phyloP scores from a whole-genome alignment of 2,113 vertebrate genomes.

The Oreochromis niloticus region DNA sequence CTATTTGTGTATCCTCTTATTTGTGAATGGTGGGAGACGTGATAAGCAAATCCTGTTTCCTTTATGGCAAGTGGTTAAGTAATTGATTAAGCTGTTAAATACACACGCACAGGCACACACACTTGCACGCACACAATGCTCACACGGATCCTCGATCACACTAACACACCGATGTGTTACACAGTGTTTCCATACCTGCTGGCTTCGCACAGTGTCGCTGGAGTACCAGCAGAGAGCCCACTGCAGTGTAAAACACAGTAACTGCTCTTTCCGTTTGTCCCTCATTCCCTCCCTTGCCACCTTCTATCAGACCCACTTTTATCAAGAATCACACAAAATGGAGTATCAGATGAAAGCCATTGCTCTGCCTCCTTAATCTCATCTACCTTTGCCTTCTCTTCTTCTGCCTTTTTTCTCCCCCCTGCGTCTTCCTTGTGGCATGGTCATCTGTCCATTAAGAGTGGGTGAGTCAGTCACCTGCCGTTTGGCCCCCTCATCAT shows the following conservation, averaged over 20 bases:
- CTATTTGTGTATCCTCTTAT: conserved; percentile 36
- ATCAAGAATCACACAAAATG: conserved; percentile 21
- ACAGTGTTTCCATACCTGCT: conserved; percentile 41
- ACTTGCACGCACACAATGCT: background rate
- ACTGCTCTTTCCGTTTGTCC: background rate
- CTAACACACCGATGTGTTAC: background rate
- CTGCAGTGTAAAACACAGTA: conserved; percentile 2
- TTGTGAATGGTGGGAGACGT: conserved; percentile 51
- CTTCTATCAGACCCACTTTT: conserved; percentile 2
- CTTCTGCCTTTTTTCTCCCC: background rate
- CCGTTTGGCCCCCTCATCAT: conserved; percentile 55
- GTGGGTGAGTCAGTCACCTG: conserved; percentile 53
- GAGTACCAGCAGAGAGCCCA: conserved; percentile 46
- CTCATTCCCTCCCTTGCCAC: background rate
- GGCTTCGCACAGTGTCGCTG: conserved; percentile 56
- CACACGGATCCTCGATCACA: background rate
- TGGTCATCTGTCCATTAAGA: conserved; percentile 50
- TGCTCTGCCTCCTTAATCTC: background rate
- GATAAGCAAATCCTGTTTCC: conserved; percentile 47
- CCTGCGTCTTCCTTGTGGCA: background rate
- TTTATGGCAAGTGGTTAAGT: conserved; percentile 28
- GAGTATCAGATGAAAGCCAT: conserved; percentile 32
- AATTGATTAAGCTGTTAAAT: conserved; percentile 56
- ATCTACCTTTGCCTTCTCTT: background rate
- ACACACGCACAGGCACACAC: background rate